These are phyloP conservation scores for Oxytorus armatus DNA, from an alignment of 2,888 invertebrate species.

Conservation along the genomic window DNA sequence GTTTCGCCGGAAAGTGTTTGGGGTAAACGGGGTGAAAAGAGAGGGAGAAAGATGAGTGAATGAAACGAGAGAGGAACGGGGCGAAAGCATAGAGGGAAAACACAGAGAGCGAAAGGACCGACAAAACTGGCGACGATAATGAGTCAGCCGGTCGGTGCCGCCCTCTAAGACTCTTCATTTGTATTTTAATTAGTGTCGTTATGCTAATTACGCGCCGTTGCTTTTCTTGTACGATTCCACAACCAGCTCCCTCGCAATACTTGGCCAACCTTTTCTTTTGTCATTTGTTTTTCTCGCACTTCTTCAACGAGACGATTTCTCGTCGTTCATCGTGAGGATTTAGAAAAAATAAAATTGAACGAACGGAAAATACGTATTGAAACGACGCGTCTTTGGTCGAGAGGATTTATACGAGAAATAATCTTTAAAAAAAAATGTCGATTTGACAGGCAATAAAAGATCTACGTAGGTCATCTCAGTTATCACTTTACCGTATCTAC, in stretches of 20 bases:
- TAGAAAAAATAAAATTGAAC: slow-evolving; percentile 2
- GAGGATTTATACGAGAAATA: too few relatives aligned
- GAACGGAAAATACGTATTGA: neutral
- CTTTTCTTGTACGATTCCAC: slow-evolving; percentile 77
- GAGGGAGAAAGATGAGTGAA: slow-evolving; percentile 67
- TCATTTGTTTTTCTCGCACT: slow-evolving; percentile 14
- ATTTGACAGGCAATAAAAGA: too few relatives aligned
- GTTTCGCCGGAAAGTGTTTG: slow-evolving; percentile 70
- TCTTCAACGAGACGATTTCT: slow-evolving; percentile 11
- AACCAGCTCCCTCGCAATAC: slow-evolving; percentile 14
- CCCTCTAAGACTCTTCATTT: slow-evolving; percentile 89
- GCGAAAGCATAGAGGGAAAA: slow-evolving; percentile 65
- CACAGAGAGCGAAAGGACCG: slow-evolving; percentile 68
- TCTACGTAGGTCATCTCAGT: neutral
- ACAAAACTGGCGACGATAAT: slow-evolving; percentile 80
- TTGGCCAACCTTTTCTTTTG: slow-evolving; percentile 74
- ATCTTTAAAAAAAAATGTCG: too few relatives aligned
- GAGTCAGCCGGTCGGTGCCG: slow-evolving; percentile 81
- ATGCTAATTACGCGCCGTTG: slow-evolving; percentile 85
- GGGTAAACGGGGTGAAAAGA: slow-evolving; percentile 36
- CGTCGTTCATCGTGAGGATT: neutral
- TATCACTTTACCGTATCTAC: slow-evolving; percentile 4
- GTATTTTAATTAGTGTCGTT: slow-evolving; percentile 91
- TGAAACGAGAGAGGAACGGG: slow-evolving; percentile 61
- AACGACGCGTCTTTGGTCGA: neutral